Evolutionary conservation across 23 tunicate genomes (phyloP).

Genomic region (Ascidia mentula): DNA sequence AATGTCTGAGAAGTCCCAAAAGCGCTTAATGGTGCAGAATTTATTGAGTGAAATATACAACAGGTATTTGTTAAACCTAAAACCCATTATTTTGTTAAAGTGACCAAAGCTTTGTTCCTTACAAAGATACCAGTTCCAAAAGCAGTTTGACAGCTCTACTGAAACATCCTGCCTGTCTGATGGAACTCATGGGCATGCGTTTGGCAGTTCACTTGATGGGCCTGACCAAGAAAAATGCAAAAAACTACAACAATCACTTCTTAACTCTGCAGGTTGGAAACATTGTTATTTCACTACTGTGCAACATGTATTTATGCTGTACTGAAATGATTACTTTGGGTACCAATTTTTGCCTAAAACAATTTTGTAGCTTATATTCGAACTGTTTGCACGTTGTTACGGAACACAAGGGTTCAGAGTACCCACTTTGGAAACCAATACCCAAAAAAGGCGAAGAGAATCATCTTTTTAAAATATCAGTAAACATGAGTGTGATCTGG

Average conservation of each 20-base stretch:
- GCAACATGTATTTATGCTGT: no score
- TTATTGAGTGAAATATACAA: slow-evolving; percentile 90
- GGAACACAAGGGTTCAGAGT: no score
- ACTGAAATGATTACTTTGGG: no score
- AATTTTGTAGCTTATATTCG: no score
- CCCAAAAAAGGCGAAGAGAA: no score
- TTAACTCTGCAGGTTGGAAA: slow-evolving; percentile 19
- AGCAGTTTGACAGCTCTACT: slow-evolving; percentile 87
- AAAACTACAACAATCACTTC: slow-evolving; percentile 52
- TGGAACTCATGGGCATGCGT: slow-evolving; percentile 45
- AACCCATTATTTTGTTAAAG: no score
- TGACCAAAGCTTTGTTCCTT: no score
- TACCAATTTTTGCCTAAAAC: no score
- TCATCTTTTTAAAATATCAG: no score
- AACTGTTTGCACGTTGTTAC: no score
- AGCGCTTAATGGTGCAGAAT: slow-evolving; percentile 60
- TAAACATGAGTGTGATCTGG: no score
- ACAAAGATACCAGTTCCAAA: slow-evolving; percentile 44
- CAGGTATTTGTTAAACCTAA: slow-evolving; percentile 9
- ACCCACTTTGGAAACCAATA: no score
- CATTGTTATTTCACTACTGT: background rate
- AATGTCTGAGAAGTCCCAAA: slow-evolving; percentile 23
- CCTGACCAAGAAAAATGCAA: slow-evolving; percentile 37
- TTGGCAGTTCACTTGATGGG: slow-evolving; percentile 20
- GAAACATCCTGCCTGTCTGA: slow-evolving; percentile 85